Base-by-base conservation (phyloP, 1,140 invertebrate species). In the Patella vulgata region DNA sequence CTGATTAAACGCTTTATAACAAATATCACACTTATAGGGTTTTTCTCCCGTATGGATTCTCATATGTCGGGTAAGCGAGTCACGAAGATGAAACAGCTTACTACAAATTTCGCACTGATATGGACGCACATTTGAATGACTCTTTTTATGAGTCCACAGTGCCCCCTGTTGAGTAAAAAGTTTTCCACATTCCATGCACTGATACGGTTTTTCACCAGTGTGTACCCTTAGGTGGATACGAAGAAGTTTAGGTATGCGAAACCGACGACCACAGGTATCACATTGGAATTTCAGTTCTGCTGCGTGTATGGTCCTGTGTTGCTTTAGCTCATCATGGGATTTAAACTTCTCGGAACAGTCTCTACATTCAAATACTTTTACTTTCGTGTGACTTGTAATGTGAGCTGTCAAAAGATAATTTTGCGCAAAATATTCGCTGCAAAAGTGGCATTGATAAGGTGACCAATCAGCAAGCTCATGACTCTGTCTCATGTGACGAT, bases 1-100 rank as follows among this genome's bases (percentile, higher is more conserved):
- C 23, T 92, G 87, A 51, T 92, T 93, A 80, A 97, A 97, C 79
- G 91, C 89, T 47, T 92, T 91, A 11, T 93, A 93, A 82, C 94
- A 97, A 78, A 92, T 90, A 76, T 94, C 94, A 66, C 78, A 82
- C 30, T 65, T 68, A 51, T 73, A 75, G 14, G 5, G 6, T 36
- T 36, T 36, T 14, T 36, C 6, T 5, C 70, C 71, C 21, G 68
- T 72, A 23, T 71, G 75, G 12, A 66, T 68, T 23, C 75, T 51
- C 46, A 57, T 58, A 44, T 73, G 71, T 17, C 40, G 43, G 43
- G 60, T 58, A 4, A 74, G 62, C 28, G 56, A 23, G 21, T 46
- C 57, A 3, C 39, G 42, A 14, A 53, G 54, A 0, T 31, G 46
- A 62, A 75, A 75, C 5, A 44, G 28, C 23, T 71, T 71, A 23